Conservation (phyloP, 2,113 vertebrate species). For the Tonatia bakeri region DNA sequence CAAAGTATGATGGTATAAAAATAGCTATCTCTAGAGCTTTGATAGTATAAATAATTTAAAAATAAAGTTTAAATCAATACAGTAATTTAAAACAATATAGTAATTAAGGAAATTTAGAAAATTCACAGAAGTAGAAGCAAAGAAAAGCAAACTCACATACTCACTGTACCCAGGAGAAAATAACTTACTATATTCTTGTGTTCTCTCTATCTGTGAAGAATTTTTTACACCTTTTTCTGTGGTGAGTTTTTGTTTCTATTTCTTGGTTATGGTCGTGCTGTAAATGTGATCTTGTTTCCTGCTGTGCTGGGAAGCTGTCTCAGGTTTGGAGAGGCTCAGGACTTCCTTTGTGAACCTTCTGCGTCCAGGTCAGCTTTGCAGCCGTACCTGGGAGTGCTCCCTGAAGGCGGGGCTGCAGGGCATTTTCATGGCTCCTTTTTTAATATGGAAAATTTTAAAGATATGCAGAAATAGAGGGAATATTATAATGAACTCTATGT, state of each 20-base stretch:
- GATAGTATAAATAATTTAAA: background rate
- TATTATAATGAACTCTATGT: background rate
- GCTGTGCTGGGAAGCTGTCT: background rate
- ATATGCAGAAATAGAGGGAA: background rate
- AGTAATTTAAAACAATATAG: background rate
- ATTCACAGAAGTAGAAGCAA: background rate
- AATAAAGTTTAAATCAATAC: background rate
- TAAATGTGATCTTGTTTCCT: background rate
- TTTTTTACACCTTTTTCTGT: background rate
- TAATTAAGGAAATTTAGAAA: background rate
- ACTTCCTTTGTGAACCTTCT: background rate
- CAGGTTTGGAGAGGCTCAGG: background rate
- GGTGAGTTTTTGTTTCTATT: background rate
- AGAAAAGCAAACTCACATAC: background rate
- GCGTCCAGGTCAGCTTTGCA: background rate
- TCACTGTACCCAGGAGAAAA: background rate
- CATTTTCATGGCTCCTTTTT: background rate
- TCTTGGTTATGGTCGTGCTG: background rate
- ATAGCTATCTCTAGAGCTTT: background rate
- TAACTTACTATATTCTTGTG: background rate
- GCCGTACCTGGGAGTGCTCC: background rate
- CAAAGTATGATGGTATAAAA: background rate
- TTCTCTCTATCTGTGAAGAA: background rate
- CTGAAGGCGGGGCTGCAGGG: accelerated
- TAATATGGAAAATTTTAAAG: background rate